Conservation (phyloP, 2,888 invertebrate species). For the Alsophila aescularia region DNA sequence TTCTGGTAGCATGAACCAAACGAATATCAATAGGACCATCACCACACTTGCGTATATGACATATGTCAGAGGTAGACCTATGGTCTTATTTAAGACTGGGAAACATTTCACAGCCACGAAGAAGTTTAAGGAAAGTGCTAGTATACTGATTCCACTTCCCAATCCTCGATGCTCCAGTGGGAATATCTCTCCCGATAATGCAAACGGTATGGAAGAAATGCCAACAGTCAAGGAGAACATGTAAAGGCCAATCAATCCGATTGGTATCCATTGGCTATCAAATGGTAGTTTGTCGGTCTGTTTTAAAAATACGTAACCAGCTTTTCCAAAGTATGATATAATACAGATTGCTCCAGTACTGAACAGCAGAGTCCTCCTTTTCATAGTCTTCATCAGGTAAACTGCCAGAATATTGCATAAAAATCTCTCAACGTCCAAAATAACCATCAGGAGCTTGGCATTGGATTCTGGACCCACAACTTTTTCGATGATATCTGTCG, state of each 20-base stretch:
- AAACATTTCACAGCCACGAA: constrained; percentile 87
- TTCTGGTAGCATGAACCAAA: constrained; percentile 86
- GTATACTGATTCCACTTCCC: constrained; percentile 86
- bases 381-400: constrained; percentile 83
- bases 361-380: constrained; percentile 85
- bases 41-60: constrained; percentile 84
- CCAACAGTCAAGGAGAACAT: constrained; percentile 85
- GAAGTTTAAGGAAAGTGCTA: constrained; percentile 86
- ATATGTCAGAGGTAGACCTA: constrained; percentile 85
- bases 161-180: constrained; percentile 85
- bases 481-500: constrained; percentile 85
- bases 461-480: constrained; percentile 85
- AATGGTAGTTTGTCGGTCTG: constrained; percentile 56
- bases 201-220: constrained; percentile 88
- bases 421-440: constrained; percentile 86
- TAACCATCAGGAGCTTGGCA: constrained; percentile 86
- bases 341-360: constrained; percentile 85
- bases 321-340: constrained; percentile 83
- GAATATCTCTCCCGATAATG: constrained; percentile 89
- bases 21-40: constrained; percentile 76
- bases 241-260: constrained; percentile 80
- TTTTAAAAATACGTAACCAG: constrained; percentile 69
- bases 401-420: constrained; percentile 86
- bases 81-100: constrained; percentile 79
- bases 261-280: constrained; percentile 75